Evolutionary conservation across 2,888 invertebrate species (phyloP), one percentile per base, ranked within the genome.

Genomic region (Scotopteryx bipunctaria): DNA sequence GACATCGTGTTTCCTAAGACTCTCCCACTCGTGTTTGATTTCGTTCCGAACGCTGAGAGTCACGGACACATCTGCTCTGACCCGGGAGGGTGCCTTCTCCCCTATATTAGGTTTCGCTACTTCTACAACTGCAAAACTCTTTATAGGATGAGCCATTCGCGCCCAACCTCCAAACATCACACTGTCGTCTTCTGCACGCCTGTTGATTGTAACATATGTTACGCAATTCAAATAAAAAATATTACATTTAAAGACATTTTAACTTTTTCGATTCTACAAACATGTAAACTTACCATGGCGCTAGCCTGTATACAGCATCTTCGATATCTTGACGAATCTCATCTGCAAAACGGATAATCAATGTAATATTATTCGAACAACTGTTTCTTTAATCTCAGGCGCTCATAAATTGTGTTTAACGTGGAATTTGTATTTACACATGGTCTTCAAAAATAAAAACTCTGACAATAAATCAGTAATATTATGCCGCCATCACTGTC

Each of bases 251-350:
- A 5, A n/a, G n/a, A n/a, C n/a, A n/a, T n/a, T n/a, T 9, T 27
- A 19, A 19, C 5, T 27, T 27, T n/a, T 3, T 9, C n/a, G 9
- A n/a, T 25, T 25, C 14, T 8, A n/a, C 8, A 13, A 13, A n/a
- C 23, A 5, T 11, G 13, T 3, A 2, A 13, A 63, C 73, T 91
- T 92, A 94, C 97, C 99, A 99, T 42, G 99, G 99, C 69, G 98
- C 95, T 78, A 99, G 92, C 67, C 99, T 93, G 76, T 97, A 97
- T 0, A 99, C 95, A 3, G 98, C 96, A 88, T 99, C 99, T 89
- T 99, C 99, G 53, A 99, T 96, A 73, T 99, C 99, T 86, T 99
- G 99, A 1, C 99, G 93, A 63, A 99, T 99, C 92, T 99, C 99
- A 91, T 98, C 97, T 97, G 83, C 33, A 92, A 55, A 35, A 33